These are phyloP conservation scores for Myotis lucifugus DNA, from an alignment of 2,113 vertebrate species.

Conservation along the genomic window DNA sequence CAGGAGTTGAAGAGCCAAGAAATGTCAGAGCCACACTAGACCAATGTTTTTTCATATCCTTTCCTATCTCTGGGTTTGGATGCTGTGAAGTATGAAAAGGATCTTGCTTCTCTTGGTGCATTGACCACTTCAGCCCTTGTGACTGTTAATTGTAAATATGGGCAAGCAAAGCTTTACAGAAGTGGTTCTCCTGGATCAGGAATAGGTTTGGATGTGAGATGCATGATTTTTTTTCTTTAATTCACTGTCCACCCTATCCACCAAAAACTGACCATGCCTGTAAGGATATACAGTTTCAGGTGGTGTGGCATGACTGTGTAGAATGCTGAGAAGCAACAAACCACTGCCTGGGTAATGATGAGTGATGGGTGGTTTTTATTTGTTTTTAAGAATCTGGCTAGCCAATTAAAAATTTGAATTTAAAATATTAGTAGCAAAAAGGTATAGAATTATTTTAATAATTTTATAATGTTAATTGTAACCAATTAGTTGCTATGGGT, in stretches of 20 bases:
- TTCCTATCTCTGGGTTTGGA: neutral
- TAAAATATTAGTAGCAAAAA: neutral
- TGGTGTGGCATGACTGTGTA: neutral
- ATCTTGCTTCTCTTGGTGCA: neutral
- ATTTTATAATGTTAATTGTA: neutral
- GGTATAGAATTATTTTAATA: neutral
- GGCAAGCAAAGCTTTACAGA: neutral
- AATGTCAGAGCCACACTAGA: neutral
- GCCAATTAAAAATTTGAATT: neutral
- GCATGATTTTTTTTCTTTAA: neutral
- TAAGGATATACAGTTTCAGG: neutral
- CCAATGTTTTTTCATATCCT: neutral
- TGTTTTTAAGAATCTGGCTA: neutral
- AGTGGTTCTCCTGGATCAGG: neutral
- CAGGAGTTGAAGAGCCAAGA: neutral
- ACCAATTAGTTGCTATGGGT: neutral
- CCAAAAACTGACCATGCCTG: neutral
- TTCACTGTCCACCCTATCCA: neutral
- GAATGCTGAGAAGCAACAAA: neutral
- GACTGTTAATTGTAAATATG: neutral
- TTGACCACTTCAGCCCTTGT: neutral
- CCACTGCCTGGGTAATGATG: neutral
- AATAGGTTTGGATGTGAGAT: neutral
- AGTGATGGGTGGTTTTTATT: neutral
- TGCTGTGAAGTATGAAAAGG: neutral